Base-by-base conservation (phyloP, 2,888 invertebrate species). In the Lysandra coridon region DNA sequence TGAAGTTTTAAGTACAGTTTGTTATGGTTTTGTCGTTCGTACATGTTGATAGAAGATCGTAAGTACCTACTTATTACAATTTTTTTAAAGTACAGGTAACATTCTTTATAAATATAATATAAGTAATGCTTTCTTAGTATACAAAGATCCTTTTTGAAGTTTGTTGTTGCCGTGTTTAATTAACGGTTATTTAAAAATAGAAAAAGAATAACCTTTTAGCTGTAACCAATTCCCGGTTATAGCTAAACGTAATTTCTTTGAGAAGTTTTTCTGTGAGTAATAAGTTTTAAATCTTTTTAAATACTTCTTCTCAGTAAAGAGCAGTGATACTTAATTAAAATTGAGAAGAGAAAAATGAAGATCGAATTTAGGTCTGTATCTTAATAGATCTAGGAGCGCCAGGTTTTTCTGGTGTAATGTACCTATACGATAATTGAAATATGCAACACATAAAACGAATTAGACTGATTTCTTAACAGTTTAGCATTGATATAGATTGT, bases 291-390 rank as follows among this genome's bases (percentile, higher is more conserved):
- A 69, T 69, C 69, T 37, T 37, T 69, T 69, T 69, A 69, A 69
- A 69, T 33, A 37, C 69, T 69, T 69, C 64, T 64, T 33, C 37
- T 33, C 10, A 37, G 37, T 69, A 37, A 69, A 37, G 64, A 69
- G 37, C 69, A 37, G 69, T 33, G 69, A 69, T 69, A 69, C 33
- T 69, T 69, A 69, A 37, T 69, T 69, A 69, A 69, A 69, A 69
- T 69, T 33, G 14, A 69, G 37, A 69, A 69, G 33, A 37, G 14
- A 30, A 30, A 23, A 64, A 64, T 23, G 14, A 14, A 14, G 2
- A 4, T 33, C 4, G 69, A 14, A 12, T 33, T 33, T 69, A 33
- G 33, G 33, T 33, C 12, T 33, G 6, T 69, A 33, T 62, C 1
- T 33, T 33, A 33, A 14, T 69, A 69, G 12, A 4, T 14, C 33